Conservation (phyloP, 2,113 vertebrate species). For the Microtus montanus region DNA sequence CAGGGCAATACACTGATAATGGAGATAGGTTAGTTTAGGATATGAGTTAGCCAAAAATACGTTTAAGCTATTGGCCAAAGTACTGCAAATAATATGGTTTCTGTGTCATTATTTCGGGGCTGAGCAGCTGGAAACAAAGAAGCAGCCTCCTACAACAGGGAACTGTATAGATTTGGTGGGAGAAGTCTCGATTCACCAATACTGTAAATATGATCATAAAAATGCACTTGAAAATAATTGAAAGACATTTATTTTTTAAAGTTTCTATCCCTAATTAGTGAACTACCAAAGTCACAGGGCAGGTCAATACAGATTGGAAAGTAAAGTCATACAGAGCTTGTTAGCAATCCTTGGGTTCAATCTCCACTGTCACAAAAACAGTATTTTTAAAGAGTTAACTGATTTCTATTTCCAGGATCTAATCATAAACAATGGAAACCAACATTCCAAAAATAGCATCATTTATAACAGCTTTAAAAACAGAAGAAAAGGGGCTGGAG, state of each 20-base stretch:
- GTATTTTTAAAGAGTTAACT: neutral
- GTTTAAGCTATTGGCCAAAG: too few species aligned
- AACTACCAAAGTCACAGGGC: neutral
- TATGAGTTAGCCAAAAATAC: too few species aligned
- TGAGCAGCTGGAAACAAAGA: too few species aligned
- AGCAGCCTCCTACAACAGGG: too few species aligned
- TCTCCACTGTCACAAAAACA: neutral
- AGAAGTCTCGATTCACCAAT: neutral
- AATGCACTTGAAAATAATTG: neutral
- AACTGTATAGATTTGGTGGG: neutral
- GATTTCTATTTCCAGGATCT: neutral
- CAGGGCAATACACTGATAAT: too few species aligned
- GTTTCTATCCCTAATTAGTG: neutral
- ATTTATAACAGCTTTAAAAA: slow-evolving; percentile 10
- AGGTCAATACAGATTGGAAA: neutral
- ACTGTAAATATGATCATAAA: neutral
- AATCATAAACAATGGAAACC: neutral
- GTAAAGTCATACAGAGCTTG: neutral
- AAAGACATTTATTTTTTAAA: neutral
- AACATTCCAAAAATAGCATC: slow-evolving; percentile 3
- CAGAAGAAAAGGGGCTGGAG: neutral
- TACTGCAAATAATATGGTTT: too few species aligned
- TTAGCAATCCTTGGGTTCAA: neutral
- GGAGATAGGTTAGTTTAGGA: too few species aligned
- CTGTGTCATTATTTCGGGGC: too few species aligned